phyloP scores from a whole-genome alignment of 2,797 vertebrate genomes.

The Erithacus rubecula region DNA sequence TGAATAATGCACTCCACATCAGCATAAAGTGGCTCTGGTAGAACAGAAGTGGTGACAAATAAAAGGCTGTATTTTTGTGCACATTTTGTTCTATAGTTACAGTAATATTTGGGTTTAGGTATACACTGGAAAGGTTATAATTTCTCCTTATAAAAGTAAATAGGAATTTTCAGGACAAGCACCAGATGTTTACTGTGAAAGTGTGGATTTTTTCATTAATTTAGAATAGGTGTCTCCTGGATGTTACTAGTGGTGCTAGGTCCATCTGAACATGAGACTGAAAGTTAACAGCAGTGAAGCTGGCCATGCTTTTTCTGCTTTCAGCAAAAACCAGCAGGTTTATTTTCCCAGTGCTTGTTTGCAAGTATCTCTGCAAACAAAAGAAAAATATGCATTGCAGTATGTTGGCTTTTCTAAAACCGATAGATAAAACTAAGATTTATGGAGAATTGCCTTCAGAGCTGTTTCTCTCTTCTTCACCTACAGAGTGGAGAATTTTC shows the following conservation, averaged over 20 bases:
- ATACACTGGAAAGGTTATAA: background rate
- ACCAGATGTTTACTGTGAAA: background rate
- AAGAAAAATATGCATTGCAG: background rate
- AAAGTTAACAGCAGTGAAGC: background rate
- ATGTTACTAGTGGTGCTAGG: background rate
- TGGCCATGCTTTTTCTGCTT: background rate
- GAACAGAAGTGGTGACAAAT: background rate
- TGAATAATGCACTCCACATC: background rate
- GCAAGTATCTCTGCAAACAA: background rate
- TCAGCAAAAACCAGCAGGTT: background rate
- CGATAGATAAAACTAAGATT: background rate
- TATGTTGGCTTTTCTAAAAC: background rate
- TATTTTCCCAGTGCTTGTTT: background rate
- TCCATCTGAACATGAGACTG: background rate
- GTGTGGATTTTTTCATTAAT: background rate
- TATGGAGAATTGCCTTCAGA: background rate
- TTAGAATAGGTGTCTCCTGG: background rate
- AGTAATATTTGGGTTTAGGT: background rate
- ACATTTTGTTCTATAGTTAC: background rate
- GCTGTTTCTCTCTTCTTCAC: background rate
- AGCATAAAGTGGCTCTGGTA: background rate
- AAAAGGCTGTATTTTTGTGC: background rate
- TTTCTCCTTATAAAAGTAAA: background rate
- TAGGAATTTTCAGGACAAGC: background rate
- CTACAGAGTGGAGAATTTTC: background rate